Percentiles rank a stretch among this genome's conserved stretches.
Evolutionary conservation across 2,113 vertebrate species (phyloP).

Genomic region (Hyperoodon ampullatus): DNA sequence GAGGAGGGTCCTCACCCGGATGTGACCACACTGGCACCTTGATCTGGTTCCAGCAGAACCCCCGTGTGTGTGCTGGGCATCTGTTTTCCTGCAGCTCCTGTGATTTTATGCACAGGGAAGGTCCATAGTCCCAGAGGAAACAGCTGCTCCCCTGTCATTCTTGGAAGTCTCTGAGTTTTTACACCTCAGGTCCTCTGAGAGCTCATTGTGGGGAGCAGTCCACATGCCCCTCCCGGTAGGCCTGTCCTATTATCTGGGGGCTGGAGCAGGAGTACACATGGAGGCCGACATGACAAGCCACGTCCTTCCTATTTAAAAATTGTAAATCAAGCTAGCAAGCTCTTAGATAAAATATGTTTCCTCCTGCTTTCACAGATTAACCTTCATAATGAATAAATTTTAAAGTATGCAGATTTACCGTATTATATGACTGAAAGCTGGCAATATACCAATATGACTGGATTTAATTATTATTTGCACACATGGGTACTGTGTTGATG

Average conservation of each 20-base stretch:
- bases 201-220: neutral
- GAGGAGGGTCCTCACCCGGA: neutral
- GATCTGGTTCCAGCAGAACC: neutral
- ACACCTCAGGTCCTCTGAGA: neutral
- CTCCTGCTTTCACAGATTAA: neutral
- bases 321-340: too few species aligned
- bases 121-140: fast-evolving
- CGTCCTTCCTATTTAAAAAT: neutral
- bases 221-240: fast-evolving
- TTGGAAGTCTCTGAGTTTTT: neutral
- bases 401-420: neutral
- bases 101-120: too few species aligned
- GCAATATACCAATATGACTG: too few species aligned
- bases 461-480: neutral
- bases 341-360: neutral
- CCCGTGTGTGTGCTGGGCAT: fast-evolving
- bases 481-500: neutral
- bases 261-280: neutral
- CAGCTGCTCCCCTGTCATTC: too few species aligned
- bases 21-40: fast-evolving
- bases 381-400: neutral
- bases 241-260: fast-evolving
- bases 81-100: too few species aligned
- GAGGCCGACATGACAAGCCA: too few species aligned
- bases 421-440: neutral